A percentile compares a stretch with the other conserved stretches of the same genome.
Evolutionary conservation across 1,140 invertebrate genomes (phyloP).

Genomic region (Dendroctonus valens): DNA sequence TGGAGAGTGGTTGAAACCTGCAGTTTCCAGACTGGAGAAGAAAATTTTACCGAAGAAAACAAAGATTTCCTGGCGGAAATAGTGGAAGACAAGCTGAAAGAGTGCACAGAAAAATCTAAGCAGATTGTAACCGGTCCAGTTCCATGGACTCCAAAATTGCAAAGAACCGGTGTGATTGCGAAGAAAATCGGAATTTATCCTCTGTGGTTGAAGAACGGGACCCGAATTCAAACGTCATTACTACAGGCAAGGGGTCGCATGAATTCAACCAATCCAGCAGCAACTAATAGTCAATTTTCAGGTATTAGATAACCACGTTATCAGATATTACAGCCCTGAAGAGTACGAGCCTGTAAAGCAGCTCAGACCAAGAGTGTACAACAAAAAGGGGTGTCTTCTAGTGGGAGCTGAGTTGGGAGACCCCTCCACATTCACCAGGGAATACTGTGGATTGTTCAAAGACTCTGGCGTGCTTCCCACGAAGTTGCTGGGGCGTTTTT

Average conservation of each 20-base stretch:
- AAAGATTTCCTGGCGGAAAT: constrained; percentile 79
- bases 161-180: constrained; percentile 83
- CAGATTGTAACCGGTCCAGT: constrained; percentile 53
- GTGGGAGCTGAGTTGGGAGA: constrained; percentile 89
- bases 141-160: constrained; percentile 63
- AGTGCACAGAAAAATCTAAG: constrained; percentile 56
- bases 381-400: constrained; percentile 69
- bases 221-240: constrained; percentile 74
- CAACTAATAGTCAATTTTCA: constrained; percentile 50
- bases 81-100: constrained; percentile 57
- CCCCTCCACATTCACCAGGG: constrained; percentile 82
- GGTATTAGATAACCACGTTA: constrained; percentile 94
- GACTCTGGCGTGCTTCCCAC: constrained; percentile 89
- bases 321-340: constrained; percentile 87
- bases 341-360: constrained; percentile 63
- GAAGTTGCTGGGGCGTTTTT: constrained; percentile 76
- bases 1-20: constrained; percentile 10
- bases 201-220: constrained; percentile 87
- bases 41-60: constrained; percentile 77
- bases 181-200: constrained; percentile 92
- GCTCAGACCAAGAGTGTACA: constrained; percentile 47
- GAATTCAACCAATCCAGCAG: not conserved
- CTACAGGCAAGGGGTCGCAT: constrained; percentile 66
- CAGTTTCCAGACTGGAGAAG: constrained; percentile 60
- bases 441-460: constrained; percentile 85